These are phyloP conservation scores for Thera britannica DNA, from an alignment of 2,888 invertebrate species.

Conservation along the genomic window DNA sequence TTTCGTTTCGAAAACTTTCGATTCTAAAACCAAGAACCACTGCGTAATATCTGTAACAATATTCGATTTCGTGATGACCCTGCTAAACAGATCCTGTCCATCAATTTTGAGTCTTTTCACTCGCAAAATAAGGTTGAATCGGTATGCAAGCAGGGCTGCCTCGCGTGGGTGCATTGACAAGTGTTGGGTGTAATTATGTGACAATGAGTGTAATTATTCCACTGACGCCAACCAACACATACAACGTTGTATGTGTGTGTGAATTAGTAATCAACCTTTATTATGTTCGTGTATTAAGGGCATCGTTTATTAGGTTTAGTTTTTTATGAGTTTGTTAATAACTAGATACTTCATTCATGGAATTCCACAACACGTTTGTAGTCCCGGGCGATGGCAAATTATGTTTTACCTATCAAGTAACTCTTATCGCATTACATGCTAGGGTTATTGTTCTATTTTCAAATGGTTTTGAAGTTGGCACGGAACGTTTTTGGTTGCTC, in stretches of 20 bases:
- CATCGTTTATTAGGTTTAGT: constrained; percentile 51
- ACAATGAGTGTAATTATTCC: constrained; percentile 79
- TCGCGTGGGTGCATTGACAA: constrained; percentile 76
- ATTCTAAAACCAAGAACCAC: constrained; percentile 19
- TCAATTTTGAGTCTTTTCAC: constrained; percentile 30
- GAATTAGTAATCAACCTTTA: constrained; percentile 72
- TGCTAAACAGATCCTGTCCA: constrained; percentile 29
- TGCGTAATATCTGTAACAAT: constrained; percentile 27
- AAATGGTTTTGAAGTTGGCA: not conserved
- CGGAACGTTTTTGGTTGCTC: not conserved
- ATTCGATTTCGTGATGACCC: constrained; percentile 33
- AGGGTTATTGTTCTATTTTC: not conserved
- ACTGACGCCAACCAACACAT: constrained; percentile 53
- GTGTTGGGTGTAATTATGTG: constrained; percentile 77
- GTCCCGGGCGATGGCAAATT: constrained; percentile 17
- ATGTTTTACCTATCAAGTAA: not conserved
- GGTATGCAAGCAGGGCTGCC: constrained; percentile 46
- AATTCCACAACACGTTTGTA: constrained; percentile 19
- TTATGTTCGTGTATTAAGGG: constrained; percentile 55
- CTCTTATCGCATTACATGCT: not conserved
- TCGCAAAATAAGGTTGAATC: constrained; percentile 47
- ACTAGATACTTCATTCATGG: constrained; percentile 30
- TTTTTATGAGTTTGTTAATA: constrained; percentile 36
- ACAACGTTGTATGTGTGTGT: constrained; percentile 52
- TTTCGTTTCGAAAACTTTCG: constrained; percentile 7